A percentile compares a stretch with the other conserved stretches of the same genome.
These are phyloP conservation scores for Hippocampus comes DNA, from an alignment of 2,113 vertebrate species.

Conservation along the genomic window DNA sequence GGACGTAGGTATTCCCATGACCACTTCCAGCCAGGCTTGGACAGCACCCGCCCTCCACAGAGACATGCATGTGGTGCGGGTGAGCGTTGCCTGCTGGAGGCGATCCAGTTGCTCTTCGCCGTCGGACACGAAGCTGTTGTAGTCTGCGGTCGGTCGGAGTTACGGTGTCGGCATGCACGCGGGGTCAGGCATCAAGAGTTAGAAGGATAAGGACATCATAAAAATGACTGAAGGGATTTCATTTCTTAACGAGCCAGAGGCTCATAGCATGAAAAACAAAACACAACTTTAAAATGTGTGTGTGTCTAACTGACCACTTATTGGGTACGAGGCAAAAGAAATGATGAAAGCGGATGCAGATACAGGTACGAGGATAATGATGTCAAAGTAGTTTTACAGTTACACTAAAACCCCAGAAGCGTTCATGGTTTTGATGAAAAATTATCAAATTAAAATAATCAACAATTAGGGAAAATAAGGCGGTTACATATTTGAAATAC, in stretches of 20 bases:
- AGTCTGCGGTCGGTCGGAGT: conserved; percentile 70
- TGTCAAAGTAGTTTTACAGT: neutral
- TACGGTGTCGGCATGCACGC: conserved; percentile 42
- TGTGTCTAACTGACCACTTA: too few species aligned
- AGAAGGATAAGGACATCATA: conserved; percentile 48
- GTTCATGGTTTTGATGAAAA: too few species aligned
- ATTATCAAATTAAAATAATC: too few species aligned
- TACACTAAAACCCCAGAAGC: too few species aligned
- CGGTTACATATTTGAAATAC: too few species aligned
- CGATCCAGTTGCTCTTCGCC: conserved; percentile 82
- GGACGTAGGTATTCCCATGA: conserved; percentile 89
- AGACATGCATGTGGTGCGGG: conserved; percentile 80
- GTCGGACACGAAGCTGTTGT: conserved; percentile 79
- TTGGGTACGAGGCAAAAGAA: neutral
- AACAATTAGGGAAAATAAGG: too few species aligned
- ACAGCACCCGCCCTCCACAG: conserved; percentile 82
- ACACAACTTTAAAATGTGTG: too few species aligned
- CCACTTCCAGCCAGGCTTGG: conserved; percentile 86
- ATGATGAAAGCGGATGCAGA: neutral
- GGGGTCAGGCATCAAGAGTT: conserved; percentile 34
- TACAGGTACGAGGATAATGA: neutral
- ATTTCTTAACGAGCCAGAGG: neutral
- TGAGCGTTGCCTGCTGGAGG: conserved; percentile 81
- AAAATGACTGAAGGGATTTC: conserved; percentile 39
- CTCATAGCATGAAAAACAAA: neutral